These are phyloP conservation scores for Coelogynopora nodosa DNA, from an alignment of 2,888 invertebrate species.

Conservation along the genomic window DNA sequence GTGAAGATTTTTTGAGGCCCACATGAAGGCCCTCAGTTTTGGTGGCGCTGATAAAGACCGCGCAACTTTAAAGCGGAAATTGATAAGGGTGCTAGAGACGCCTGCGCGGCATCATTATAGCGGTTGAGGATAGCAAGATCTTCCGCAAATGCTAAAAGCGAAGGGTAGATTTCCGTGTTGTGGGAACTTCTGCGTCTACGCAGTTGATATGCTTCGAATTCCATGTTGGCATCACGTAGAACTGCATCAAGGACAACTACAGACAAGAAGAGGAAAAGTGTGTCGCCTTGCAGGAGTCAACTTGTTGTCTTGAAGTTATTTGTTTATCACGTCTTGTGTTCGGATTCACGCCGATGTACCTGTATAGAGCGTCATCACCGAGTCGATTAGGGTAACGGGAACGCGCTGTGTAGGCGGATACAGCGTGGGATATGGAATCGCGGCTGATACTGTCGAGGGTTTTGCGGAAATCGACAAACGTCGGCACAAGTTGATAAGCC, in stretches of 20 bases:
- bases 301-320: background rate
- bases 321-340: background rate
- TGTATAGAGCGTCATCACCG: background rate
- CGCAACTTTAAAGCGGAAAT: too few relatives aligned
- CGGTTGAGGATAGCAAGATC: background rate
- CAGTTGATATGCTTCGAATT: background rate
- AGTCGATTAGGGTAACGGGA: background rate
- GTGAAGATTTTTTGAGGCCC: too few relatives aligned
- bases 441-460: background rate
- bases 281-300: constrained; percentile 9
- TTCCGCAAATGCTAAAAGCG: background rate
- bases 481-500: background rate
- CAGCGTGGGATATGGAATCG: background rate
- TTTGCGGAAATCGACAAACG: too few relatives aligned
- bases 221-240: background rate
- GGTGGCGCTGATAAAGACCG: too few relatives aligned
- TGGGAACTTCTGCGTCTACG: background rate
- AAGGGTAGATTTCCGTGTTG: background rate
- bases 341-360: background rate
- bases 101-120: too few relatives aligned
- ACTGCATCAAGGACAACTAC: background rate
- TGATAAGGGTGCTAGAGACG: too few relatives aligned
- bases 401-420: background rate
- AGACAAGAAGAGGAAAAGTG: background rate
- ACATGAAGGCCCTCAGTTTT: too few relatives aligned